Evolutionary conservation across 2,888 invertebrate genomes (phyloP), one percentile per base, ranked within the genome.

Genomic region (Chrysolina americana): DNA sequence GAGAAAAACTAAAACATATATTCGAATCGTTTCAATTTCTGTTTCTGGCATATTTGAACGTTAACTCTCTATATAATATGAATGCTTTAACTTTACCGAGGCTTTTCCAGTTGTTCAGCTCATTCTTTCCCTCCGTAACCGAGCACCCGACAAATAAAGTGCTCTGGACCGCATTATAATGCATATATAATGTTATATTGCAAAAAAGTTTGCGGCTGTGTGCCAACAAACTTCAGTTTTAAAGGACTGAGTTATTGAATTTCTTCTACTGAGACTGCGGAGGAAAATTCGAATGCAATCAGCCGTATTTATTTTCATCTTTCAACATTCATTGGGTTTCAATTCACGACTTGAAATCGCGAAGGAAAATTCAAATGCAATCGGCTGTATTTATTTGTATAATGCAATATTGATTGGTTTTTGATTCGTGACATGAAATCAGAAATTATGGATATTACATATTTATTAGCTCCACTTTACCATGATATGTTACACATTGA

Each of bases 121-220:
- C 82, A 82, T 82, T 86, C 82, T 82, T 86, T 83, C 79, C 56
- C 76, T 65, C 75, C 75, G 68, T 73, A 81, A 80, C 77, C 85
- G 84, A 82, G 79, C 70, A 70, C 71, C 75, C 75, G 71, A 70
- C 78, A 73, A 79, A 81, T 82, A 78, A 79, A 82, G 78, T 75
- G 81, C 78, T 78, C 80, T 84, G 87, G 86, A 76, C 85, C 81
- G 83, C 87, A 86, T 86, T 87, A 87, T 87, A 87, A 88, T 88
- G 87, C 88, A 88, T 88, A 87, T 87, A 87, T 88, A 87, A 88
- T 87, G 87, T 87, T 87, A 87, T 87, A 87, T 87, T 86, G 87
- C 87, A 86, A 87, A 87, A 87, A 87, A 87, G 83, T 85, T 84
- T 63, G 77, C 50, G 83, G 84, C 83, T 81, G 84, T 79, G 75